phyloP scores from a whole-genome alignment of 2,888 invertebrate species.

The Molorchus minor region DNA sequence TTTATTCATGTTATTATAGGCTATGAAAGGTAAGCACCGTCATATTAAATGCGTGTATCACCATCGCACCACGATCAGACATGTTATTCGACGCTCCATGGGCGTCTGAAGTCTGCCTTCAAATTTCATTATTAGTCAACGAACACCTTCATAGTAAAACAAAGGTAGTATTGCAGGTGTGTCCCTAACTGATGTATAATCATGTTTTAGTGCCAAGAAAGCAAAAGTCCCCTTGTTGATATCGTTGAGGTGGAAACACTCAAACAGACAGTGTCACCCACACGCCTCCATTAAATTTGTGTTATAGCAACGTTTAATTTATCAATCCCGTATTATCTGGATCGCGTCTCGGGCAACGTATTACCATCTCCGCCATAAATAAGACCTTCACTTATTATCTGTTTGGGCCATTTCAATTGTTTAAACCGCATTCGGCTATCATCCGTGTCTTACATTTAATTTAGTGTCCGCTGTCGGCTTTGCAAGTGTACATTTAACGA shows the following conservation, averaged over 20 bases:
- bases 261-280: conserved; percentile 38
- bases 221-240: conserved; percentile 34
- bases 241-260: conserved; percentile 35
- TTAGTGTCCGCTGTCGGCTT: conserved; percentile 23
- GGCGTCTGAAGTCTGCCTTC: neutral
- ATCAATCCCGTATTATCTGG: conserved; percentile 47
- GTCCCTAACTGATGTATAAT: conserved; percentile 36
- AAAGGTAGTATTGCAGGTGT: conserved; percentile 38
- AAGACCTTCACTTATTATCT: conserved; percentile 40
- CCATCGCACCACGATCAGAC: too few species aligned
- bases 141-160: neutral
- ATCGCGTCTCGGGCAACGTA: conserved; percentile 40
- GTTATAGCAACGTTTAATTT: conserved; percentile 47
- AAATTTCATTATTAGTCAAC: neutral
- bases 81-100: conserved; percentile 2
- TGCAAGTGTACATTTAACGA: conserved; percentile 15
- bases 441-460: conserved; percentile 35
- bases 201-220: conserved; percentile 37
- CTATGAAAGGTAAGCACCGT: too few species aligned
- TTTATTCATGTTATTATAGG: too few species aligned
- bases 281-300: conserved; percentile 45
- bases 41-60: too few species aligned
- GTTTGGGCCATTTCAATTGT: conserved; percentile 40
- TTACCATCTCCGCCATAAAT: conserved; percentile 44
- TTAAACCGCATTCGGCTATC: conserved; percentile 40